Conservation (phyloP, 2,797 vertebrate genomes). For the Limosa lapponica region DNA sequence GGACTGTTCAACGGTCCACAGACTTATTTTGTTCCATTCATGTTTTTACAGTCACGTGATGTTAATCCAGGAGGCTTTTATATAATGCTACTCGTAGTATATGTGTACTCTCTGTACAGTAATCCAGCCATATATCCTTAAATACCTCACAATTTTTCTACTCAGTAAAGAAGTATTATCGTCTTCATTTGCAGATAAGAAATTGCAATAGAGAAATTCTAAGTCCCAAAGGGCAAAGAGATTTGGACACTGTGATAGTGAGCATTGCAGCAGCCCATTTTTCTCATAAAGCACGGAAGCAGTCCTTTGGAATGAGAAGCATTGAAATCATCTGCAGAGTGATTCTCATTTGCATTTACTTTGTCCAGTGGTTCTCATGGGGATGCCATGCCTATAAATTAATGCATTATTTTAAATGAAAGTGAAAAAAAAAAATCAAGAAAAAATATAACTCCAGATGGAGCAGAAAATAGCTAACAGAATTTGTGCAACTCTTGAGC, state of each 20-base stretch:
- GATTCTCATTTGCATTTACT: not conserved
- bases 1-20: not conserved
- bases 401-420: not conserved
- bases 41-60: not conserved
- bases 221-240: not conserved
- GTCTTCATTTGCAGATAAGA: not conserved
- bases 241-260: not conserved
- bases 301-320: not conserved
- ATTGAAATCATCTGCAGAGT: not conserved
- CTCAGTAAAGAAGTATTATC: not conserved
- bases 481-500: not conserved
- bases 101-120: not conserved
- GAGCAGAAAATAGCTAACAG: not conserved
- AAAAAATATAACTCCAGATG: not conserved
- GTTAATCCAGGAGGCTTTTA: not conserved
- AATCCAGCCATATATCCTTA: not conserved
- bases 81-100: not conserved
- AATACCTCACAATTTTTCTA: not conserved
- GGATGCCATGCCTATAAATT: not conserved
- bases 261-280: not conserved
- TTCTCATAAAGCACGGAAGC: not conserved
- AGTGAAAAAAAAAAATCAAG: not conserved
- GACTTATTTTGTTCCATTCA: not conserved
- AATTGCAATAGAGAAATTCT: not conserved
- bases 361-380: not conserved